phyloP scores from a whole-genome alignment of 2,888 invertebrate genomes.

The Machimus rusticus region DNA sequence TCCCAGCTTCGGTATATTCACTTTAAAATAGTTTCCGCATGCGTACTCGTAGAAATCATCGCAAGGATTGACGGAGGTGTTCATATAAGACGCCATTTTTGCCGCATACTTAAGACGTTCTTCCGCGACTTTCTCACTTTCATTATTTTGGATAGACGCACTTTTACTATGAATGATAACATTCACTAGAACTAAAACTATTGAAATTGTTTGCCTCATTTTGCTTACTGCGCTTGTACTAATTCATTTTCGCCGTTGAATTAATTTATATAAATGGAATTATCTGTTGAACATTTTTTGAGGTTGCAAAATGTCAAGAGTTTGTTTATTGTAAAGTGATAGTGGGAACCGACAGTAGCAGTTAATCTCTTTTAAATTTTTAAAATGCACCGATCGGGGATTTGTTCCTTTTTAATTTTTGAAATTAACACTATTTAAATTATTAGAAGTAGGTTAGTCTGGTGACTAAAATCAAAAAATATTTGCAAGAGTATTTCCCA shows the following conservation, averaged over 20 bases:
- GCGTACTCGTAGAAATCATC: slow-evolving; percentile 33
- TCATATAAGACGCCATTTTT: slow-evolving; percentile 18
- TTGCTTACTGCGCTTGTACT: not conserved
- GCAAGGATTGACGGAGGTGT: not conserved
- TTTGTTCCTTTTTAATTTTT: not conserved
- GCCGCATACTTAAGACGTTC: not conserved
- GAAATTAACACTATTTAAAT: not conserved
- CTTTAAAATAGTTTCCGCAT: slow-evolving; percentile 13
- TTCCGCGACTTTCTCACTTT: not conserved
- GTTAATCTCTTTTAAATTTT: slow-evolving; percentile 68
- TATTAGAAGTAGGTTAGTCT: not conserved
- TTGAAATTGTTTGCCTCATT: not conserved
- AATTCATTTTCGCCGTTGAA: not conserved
- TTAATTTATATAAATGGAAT: not conserved
- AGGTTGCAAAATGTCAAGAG: not conserved
- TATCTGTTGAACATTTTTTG: not conserved
- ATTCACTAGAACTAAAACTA: not conserved
- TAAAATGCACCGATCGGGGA: not conserved
- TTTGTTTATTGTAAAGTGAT: not conserved
- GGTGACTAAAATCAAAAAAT: not conserved
- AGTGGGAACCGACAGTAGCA: slow-evolving; percentile 46
- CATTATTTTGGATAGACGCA: not conserved
- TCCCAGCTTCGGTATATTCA: not conserved
- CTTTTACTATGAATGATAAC: not conserved
- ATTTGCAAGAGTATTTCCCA: not conserved